Base-by-base conservation (phyloP, 2,888 invertebrate genomes). In the Caenorhabditis sp. region DNA sequence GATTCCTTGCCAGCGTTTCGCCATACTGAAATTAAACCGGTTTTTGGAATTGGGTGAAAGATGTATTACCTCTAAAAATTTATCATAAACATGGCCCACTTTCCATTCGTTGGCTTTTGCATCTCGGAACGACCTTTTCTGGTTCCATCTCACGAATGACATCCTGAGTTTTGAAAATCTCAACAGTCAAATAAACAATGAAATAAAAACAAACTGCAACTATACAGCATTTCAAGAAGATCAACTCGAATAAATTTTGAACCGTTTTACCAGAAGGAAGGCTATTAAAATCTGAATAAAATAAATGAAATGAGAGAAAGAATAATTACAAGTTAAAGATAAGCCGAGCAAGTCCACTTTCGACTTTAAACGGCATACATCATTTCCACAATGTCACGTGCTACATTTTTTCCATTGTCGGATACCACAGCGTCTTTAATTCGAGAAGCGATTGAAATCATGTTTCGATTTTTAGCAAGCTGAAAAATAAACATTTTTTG, bases 351-450 rank as follows among this genome's bases (percentile, higher is more conserved):
- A 3, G 6, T 43, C 6, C 8, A 43, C 6, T 6, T 43, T 43
- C 17, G 8, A 10, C 27, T 58, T 69, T 61, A 83, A 3, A 85
- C 81, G 0, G 83, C 78, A 58, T 71, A 75, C 1, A 77, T 80
- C 84, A 86, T 86, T 65, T 79, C 84, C 23, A 81, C 76, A 51
- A 84, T 78, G 58, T 85, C 84, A 24, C 84, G 67, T 19, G 82
- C 81, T 12, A 85, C 62, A 37, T 66, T 64, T 63, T 86, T 86
- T n/a, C 76, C 77, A 5, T 53, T 31, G 23, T 86, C 85, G n/a
- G 76, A 76, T 8, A 71, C 68, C 21, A 82, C 76, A 14, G 81
- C 81, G 68, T 86, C 86, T 66, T 85, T 84, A 36, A 86, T 66
- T 14, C 76, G 71, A 36, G 79, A 78, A 23, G 81, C 80, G 14